A percentile compares a stretch with the other conserved stretches of the same genome.
phyloP scores from a whole-genome alignment of 2,113 vertebrate genomes.

The Podilymbus podiceps region DNA sequence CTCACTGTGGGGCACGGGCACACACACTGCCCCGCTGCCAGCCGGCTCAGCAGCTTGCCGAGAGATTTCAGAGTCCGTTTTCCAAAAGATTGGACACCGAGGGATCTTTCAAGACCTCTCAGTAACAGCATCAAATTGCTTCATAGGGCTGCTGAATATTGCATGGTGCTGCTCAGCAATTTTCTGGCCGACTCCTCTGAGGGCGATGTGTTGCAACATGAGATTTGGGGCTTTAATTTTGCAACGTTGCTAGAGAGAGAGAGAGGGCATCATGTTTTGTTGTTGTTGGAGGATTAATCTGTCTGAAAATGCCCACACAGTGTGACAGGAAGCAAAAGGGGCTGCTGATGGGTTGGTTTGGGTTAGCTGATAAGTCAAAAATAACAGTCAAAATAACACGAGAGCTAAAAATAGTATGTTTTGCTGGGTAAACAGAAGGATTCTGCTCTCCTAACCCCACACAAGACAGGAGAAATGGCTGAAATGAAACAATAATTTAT shows the following conservation, averaged over 20 bases:
- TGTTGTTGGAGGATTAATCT: neutral
- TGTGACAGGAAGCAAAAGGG: neutral
- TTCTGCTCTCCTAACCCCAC: neutral
- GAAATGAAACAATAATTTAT: neutral
- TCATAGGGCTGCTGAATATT: fast-evolving
- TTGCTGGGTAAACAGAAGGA: neutral
- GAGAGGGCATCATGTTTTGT: neutral
- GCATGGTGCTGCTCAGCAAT: fast-evolving
- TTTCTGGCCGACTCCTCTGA: fast-evolving
- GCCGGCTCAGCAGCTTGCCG: fast-evolving
- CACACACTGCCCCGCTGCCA: fast-evolving
- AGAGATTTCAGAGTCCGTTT: fast-evolving
- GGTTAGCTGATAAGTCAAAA: neutral
- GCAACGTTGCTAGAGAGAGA: neutral
- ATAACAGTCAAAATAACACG: neutral
- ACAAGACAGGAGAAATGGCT: fast-evolving
- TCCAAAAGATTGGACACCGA: neutral
- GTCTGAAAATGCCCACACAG: neutral
- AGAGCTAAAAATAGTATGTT: neutral
- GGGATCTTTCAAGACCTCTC: neutral
- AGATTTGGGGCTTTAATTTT: neutral
- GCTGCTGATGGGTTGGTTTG: neutral
- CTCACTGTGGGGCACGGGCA: neutral
- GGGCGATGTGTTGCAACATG: fast-evolving
- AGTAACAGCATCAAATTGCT: fast-evolving